Conservation (phyloP, 2,888 invertebrate species). For the Tromatobia lineatoria region DNA sequence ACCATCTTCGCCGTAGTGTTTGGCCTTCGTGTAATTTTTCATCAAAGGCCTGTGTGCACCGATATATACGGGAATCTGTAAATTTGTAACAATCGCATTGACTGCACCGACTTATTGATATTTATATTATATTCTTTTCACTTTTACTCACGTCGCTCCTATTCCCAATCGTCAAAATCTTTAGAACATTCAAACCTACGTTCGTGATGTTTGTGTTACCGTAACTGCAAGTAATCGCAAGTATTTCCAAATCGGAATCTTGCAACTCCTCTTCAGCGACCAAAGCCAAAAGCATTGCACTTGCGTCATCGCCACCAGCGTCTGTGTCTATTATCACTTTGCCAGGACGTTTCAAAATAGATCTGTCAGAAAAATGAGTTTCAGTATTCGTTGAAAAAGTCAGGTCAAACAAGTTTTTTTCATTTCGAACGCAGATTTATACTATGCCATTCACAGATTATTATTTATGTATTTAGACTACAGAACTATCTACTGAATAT, state of each 20-base stretch:
- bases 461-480: no score
- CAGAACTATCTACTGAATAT: no score
- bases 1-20: conserved; percentile 86
- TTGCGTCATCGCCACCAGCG: conserved; percentile 86
- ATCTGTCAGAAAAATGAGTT: conserved; percentile 17
- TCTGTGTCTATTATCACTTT: conserved; percentile 86
- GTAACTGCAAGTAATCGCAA: conserved; percentile 87
- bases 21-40: conserved; percentile 71
- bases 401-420: not conserved
- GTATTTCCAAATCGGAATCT: conserved; percentile 80
- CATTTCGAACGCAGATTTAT: no score
- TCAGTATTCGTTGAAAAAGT: not conserved
- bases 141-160: conserved; percentile 82
- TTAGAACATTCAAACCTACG: conserved; percentile 86
- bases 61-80: conserved; percentile 86
- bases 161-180: conserved; percentile 84
- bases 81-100: not conserved
- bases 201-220: conserved; percentile 86
- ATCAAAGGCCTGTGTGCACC: conserved; percentile 83
- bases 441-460: no score
- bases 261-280: conserved; percentile 68
- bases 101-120: not conserved
- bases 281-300: conserved; percentile 84
- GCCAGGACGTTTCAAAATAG: conserved; percentile 14
- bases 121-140: not conserved